phyloP scores from a whole-genome alignment of 1,140 invertebrate species.

The Drosophila oshimai region DNA sequence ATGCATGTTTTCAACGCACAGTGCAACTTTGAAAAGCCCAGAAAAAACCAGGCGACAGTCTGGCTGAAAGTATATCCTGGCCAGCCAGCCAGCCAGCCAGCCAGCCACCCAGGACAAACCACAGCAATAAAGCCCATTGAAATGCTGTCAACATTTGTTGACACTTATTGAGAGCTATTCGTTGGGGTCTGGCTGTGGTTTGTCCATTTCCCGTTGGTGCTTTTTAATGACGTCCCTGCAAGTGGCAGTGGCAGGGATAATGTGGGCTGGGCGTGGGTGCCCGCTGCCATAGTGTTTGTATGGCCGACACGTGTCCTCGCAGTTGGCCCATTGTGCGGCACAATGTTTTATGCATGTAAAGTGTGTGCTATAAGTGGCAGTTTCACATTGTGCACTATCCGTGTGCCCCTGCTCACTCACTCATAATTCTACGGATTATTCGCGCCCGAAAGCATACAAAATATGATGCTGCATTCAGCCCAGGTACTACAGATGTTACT shows the following conservation, averaged over 20 bases:
- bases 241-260: neutral
- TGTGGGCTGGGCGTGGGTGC: neutral
- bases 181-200: slow-evolving; percentile 39
- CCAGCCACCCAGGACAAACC: neutral
- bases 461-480: slow-evolving; percentile 14
- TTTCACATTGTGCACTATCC: slow-evolving; percentile 19
- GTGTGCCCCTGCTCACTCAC: neutral
- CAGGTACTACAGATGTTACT: slow-evolving; percentile 8
- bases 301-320: slow-evolving; percentile 20
- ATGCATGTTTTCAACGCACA: too few relatives aligned
- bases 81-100: too few relatives aligned
- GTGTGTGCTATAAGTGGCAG: slow-evolving; percentile 47
- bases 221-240: slow-evolving; percentile 51
- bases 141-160: slow-evolving; percentile 48
- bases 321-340: slow-evolving; percentile 27
- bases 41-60: neutral
- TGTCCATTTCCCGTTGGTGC: slow-evolving; percentile 30
- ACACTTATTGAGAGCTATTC: slow-evolving; percentile 67
- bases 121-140: neutral
- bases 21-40: neutral
- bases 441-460: slow-evolving; percentile 5
- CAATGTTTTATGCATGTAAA: slow-evolving; percentile 52
- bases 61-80: neutral
- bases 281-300: slow-evolving; percentile 9
- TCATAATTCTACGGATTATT: slow-evolving; percentile 47